Conservation (phyloP, 2,113 vertebrate species). For the Mirza zaza region DNA sequence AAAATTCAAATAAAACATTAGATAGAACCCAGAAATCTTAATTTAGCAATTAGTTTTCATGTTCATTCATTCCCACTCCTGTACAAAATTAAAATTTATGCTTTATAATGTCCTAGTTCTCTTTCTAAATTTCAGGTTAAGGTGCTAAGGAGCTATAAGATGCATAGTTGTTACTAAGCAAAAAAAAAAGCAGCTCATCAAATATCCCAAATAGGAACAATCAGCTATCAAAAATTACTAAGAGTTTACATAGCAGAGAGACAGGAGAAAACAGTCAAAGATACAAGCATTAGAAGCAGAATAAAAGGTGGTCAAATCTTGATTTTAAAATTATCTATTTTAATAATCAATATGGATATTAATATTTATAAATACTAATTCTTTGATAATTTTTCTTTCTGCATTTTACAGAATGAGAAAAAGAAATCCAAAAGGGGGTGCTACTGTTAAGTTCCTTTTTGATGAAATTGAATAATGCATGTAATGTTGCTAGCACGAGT, state of each 20-base stretch:
- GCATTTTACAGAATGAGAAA: not conserved
- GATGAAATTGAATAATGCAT: not conserved
- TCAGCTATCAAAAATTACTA: not conserved
- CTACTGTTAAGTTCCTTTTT: not conserved
- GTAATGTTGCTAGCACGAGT: not conserved
- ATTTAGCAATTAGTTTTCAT: not conserved
- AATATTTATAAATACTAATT: not conserved
- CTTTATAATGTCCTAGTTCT: not conserved
- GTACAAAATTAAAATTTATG: not conserved
- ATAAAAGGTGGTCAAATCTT: not conserved
- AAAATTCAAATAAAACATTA: not conserved
- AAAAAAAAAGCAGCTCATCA: constrained; percentile 1
- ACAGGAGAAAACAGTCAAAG: not conserved
- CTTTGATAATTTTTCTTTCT: not conserved
- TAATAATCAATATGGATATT: not conserved
- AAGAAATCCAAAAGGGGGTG: not conserved
- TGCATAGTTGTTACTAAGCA: not conserved
- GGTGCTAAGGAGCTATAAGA: constrained; percentile 23
- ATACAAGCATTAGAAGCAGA: not conserved
- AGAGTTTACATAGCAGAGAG: not conserved
- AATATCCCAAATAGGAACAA: not conserved
- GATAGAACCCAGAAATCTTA: not conserved
- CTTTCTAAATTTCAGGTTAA: constrained; percentile 15
- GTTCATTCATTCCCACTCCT: not conserved
- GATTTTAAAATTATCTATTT: not conserved